A percentile compares a stretch with the other conserved stretches of the same genome.
Evolutionary conservation across 2,888 invertebrate genomes (phyloP).

Genomic region (Euphydryas editha): DNA sequence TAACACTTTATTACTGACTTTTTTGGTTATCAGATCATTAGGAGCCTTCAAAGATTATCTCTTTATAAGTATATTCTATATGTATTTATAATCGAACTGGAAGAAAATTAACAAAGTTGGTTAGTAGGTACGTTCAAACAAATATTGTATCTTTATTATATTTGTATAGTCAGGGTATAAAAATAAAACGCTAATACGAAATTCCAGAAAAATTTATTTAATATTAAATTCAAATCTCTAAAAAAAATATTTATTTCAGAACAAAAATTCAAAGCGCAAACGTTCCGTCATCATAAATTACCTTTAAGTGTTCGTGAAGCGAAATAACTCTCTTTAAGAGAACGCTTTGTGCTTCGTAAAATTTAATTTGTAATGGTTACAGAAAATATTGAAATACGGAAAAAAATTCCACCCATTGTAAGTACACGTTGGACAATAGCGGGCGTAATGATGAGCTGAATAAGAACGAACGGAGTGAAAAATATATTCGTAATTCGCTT

Average conservation of each 20-base stretch:
- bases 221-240: not conserved
- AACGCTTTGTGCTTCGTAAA: constrained; percentile 4
- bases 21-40: too few relatives aligned
- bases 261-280: not conserved
- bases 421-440: constrained; percentile 15
- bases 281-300: constrained; percentile 8
- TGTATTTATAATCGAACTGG: too few relatives aligned
- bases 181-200: not conserved
- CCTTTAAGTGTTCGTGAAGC: not conserved
- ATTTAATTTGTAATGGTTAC: constrained; percentile 8
- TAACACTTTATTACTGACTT: too few relatives aligned
- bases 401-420: constrained; percentile 2
- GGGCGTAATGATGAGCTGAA: constrained; percentile 8
- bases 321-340: constrained; percentile 11
- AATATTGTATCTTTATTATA: too few relatives aligned
- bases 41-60: too few relatives aligned
- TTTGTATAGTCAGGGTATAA: too few relatives aligned
- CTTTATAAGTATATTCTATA: too few relatives aligned
- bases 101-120: too few relatives aligned
- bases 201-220: not conserved
- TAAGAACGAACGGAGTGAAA: constrained; percentile 16
- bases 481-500: constrained; percentile 17
- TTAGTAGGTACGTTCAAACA: too few relatives aligned
- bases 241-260: not conserved
- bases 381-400: constrained; percentile 18